These are phyloP conservation scores for Nycteola revayana DNA, from an alignment of 2,888 invertebrate species.

Conservation along the genomic window DNA sequence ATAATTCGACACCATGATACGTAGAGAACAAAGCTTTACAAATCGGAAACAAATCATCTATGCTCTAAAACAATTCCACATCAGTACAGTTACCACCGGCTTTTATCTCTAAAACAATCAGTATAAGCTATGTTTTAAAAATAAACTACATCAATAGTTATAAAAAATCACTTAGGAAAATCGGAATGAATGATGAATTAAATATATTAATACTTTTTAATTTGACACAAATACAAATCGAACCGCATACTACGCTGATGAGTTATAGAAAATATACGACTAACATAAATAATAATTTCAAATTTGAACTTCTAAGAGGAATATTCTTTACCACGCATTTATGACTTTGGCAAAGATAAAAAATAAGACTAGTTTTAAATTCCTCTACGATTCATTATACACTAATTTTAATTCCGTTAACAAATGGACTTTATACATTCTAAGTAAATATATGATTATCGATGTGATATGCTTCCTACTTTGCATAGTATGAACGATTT, in stretches of 20 bases:
- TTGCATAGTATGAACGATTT: too few relatives aligned
- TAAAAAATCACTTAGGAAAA: slow-evolving; percentile 12
- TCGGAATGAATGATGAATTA: slow-evolving; percentile 30
- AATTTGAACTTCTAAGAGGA: not conserved
- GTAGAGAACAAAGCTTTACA: too few relatives aligned
- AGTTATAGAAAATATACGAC: not conserved
- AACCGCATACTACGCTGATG: slow-evolving; percentile 14
- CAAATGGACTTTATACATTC: too few relatives aligned
- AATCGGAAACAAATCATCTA: too few relatives aligned
- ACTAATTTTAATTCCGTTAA: too few relatives aligned
- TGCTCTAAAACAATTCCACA: too few relatives aligned
- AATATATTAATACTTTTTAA: slow-evolving; percentile 35
- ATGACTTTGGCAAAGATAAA: not conserved
- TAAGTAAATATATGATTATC: too few relatives aligned
- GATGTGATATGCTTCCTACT: too few relatives aligned
- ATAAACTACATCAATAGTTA: slow-evolving; percentile 16
- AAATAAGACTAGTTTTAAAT: slow-evolving; percentile 8
- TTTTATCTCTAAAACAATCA: slow-evolving; percentile 23
- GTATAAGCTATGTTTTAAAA: slow-evolving; percentile 15
- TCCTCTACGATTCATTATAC: too few relatives aligned
- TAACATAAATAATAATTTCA: too few relatives aligned
- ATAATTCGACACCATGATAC: too few relatives aligned
- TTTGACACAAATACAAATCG: slow-evolving; percentile 28
- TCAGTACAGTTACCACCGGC: slow-evolving; percentile 17
- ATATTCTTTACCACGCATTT: not conserved